Evolutionary conservation across 2,113 vertebrate genomes (phyloP).

Genomic region (Asarcornis scutulata): DNA sequence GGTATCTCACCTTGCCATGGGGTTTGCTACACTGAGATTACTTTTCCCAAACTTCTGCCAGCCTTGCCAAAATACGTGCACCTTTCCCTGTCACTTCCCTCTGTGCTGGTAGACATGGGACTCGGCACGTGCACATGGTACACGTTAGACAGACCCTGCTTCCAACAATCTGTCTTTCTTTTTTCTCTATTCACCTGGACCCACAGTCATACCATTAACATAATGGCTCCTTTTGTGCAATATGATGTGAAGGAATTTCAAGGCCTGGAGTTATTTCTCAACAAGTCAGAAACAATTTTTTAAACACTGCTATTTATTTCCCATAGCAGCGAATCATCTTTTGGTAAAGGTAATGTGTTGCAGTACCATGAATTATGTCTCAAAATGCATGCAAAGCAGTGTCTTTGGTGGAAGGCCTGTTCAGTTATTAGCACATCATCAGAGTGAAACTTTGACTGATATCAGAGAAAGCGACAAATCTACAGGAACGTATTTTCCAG

Average conservation of each 20-base stretch:
- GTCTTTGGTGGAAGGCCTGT: background rate
- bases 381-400: background rate
- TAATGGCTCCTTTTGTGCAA: background rate
- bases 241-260: background rate
- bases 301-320: constrained; percentile 16
- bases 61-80: background rate
- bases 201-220: background rate
- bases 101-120: background rate
- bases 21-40: background rate
- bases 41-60: background rate
- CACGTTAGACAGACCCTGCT: background rate
- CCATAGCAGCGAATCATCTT: background rate
- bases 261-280: background rate
- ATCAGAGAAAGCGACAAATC: constrained; percentile 32
- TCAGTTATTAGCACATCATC: background rate
- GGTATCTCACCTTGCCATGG: background rate
- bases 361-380: background rate
- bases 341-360: background rate
- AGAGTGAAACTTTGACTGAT: background rate
- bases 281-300: background rate
- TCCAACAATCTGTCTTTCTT: background rate
- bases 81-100: background rate
- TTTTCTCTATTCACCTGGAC: background rate
- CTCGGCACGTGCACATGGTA: accelerated
- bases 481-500: background rate